A percentile compares a stretch with the other conserved stretches of the same genome.
phyloP scores from a whole-genome alignment of 2,888 invertebrate species.

The Tetragnatha montana region DNA sequence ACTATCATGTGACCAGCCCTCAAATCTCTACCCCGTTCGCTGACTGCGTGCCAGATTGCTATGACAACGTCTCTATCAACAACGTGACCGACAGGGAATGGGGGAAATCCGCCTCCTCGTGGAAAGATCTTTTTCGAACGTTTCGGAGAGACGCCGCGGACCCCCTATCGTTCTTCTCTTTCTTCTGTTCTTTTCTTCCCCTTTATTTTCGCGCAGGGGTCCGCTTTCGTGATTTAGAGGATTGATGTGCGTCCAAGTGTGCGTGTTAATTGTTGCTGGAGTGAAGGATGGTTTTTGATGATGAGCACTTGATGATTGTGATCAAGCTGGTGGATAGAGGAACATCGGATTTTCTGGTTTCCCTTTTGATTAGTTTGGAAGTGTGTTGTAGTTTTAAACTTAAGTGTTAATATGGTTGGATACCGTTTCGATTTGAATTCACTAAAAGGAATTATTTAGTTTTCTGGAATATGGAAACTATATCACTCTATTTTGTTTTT shows the following conservation, averaged over 20 bases:
- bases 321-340: neutral
- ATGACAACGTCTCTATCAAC: constrained; percentile 71
- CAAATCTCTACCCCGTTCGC: constrained; percentile 22
- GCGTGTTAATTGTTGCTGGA: neutral
- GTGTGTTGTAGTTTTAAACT: no score
- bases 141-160: constrained; percentile 12
- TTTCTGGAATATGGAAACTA: no score
- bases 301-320: neutral
- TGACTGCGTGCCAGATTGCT: constrained; percentile 69
- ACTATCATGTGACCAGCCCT: constrained; percentile 32
- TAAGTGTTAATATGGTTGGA: no score
- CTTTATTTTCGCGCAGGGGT: neutral
- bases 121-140: constrained; percentile 52
- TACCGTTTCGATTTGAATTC: no score
- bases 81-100: constrained; percentile 66
- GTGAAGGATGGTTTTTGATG: no score
- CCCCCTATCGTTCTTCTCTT: neutral
- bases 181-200: neutral
- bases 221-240: neutral
- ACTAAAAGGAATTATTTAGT: no score
- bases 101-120: constrained; percentile 26
- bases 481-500: no score
- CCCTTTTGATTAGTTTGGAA: no score
- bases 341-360: no score
- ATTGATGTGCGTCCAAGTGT: neutral